Base-by-base conservation (phyloP, 2,888 invertebrate species). In the Bhutanitis thaidina region DNA sequence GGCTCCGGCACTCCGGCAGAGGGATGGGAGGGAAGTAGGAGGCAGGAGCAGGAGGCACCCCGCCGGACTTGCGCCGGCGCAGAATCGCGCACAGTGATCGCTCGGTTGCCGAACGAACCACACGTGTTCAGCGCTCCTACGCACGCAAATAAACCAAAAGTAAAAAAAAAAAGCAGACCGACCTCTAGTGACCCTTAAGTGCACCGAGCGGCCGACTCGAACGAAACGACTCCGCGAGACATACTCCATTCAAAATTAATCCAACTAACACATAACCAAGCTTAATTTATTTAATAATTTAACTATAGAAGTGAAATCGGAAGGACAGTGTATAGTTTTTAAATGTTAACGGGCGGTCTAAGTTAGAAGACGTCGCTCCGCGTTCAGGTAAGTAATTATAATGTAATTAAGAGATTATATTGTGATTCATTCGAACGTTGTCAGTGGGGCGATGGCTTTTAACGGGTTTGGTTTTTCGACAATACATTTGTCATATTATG, bases 111-210 rank as follows among this genome's bases (percentile, higher is more conserved):
- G 58, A 64, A 62, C 68, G 77, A 71, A 71, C 63, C 67, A 65
- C 73, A 78, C 80, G 77, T 61, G 49, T 56, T 57, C 49, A 49
- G 46, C 62, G 59, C 61, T 67, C 68, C 71, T 65, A 65, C 65
- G 62, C 69, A 63, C 69, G 68, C 62, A 71, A 35, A 27, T 39
- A 34, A 40, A 30, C 64, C 41, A 29, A 34, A 48, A 16, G 3
- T 66, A 61, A 64, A 69, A 63, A 61, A 64, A 69, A 63, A 67
- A 64, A 68, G 69, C 66, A 62, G 60, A 67, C 71, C 75, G 80
- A 82, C 82, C 83, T 79, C 77, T 72, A 74, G 82, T 81, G 82
- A 84, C 83, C 83, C 77, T 76, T 68, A 65, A 76, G 80, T 77
- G 76, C 80, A 77, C 76, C 80, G 81, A 74, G 75, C 78, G 75